Evolutionary conservation across 1,140 invertebrate species (phyloP).

Genomic region (Dufourea novaeangliae): DNA sequence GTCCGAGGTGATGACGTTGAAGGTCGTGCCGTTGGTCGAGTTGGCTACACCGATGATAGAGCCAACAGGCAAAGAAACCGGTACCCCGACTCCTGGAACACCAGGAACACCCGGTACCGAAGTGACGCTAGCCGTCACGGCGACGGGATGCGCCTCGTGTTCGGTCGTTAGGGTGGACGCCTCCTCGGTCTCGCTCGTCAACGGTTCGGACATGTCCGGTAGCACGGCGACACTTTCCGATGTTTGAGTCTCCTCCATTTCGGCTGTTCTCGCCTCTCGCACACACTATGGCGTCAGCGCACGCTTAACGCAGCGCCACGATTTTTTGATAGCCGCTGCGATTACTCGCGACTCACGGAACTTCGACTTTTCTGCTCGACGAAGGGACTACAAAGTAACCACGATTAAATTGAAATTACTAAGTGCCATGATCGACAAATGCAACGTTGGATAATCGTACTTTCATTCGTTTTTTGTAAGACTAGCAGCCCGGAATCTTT

Average conservation of each 20-base stretch:
- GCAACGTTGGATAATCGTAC: neutral
- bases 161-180: constrained; percentile 74
- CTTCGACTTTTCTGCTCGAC: constrained; percentile 21
- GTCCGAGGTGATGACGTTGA: constrained; percentile 92
- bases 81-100: constrained; percentile 83
- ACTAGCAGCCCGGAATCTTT: neutral
- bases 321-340: constrained; percentile 4
- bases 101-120: constrained; percentile 71
- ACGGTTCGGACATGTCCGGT: constrained; percentile 84
- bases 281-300: constrained; percentile 59
- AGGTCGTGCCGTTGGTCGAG: constrained; percentile 85
- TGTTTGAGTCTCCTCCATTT: constrained; percentile 82
- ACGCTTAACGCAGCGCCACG: constrained; percentile 46
- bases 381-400: neutral
- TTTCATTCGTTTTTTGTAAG: constrained; percentile 11
- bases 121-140: constrained; percentile 74
- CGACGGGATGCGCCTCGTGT: constrained; percentile 80
- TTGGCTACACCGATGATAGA: constrained; percentile 87
- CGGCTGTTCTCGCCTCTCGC: constrained; percentile 74
- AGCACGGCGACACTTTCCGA: constrained; percentile 83
- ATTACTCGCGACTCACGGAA: constrained; percentile 22
- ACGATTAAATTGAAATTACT: constrained; percentile 5
- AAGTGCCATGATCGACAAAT: neutral
- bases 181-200: constrained; percentile 83
- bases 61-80: constrained; percentile 89